A percentile compares a stretch with the other conserved stretches of the same genome.
Conservation (phyloP, 2,113 vertebrate genomes). For the Anguilla rostrata region DNA sequence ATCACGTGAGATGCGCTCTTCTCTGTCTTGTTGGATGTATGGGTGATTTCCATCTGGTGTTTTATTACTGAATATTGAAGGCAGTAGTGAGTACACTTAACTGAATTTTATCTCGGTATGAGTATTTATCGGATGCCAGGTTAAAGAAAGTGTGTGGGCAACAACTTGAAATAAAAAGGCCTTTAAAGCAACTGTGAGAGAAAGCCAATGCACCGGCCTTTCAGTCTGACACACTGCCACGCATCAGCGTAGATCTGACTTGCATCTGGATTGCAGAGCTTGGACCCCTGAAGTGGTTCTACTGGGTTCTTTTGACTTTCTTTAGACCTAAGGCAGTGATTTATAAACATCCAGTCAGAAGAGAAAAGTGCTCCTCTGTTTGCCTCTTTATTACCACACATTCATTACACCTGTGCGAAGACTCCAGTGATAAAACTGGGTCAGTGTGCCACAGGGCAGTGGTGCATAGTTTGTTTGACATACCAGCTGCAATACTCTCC, state of each 20-base stretch:
- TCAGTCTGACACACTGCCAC: neutral
- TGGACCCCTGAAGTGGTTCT: neutral
- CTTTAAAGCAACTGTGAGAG: neutral
- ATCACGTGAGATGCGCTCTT: neutral
- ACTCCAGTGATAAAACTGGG: neutral
- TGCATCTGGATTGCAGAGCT: neutral
- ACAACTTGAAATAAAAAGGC: neutral
- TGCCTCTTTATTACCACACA: neutral
- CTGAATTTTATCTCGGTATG: neutral
- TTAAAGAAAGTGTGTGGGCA: neutral
- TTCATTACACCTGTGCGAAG: neutral
- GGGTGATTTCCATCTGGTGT: neutral
- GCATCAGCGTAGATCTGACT: neutral
- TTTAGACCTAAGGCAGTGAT: neutral
- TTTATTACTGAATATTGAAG: neutral
- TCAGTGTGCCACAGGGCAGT: neutral
- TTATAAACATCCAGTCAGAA: conserved; percentile 1
- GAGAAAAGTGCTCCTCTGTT: neutral
- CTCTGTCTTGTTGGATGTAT: neutral
- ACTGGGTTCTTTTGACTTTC: neutral
- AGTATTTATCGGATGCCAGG: neutral
- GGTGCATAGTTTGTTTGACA: neutral
- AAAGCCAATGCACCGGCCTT: neutral
- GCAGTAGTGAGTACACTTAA: neutral
- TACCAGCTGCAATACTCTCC: neutral